Percentiles rank a stretch among this genome's conserved stretches.
phyloP scores from a whole-genome alignment of 2,888 invertebrate genomes.

The Hemaris fuciformis region DNA sequence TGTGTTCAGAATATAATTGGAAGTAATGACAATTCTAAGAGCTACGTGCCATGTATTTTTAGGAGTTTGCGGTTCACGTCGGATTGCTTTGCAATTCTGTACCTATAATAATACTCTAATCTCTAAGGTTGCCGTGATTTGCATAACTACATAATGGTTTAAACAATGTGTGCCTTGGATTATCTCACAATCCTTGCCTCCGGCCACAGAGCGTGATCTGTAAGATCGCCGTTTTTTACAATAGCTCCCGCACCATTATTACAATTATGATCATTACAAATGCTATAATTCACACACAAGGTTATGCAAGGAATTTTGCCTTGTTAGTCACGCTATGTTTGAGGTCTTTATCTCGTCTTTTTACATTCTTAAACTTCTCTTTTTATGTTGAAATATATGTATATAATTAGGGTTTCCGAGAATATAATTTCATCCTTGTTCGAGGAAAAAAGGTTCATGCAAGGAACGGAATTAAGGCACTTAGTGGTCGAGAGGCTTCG shows the following conservation, averaged over 20 bases:
- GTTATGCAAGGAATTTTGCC: background rate
- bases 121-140: background rate
- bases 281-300: background rate
- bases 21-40: background rate
- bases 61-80: background rate
- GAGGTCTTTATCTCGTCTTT: background rate
- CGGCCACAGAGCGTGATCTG: background rate
- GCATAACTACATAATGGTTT: background rate
- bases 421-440: conserved; percentile 45
- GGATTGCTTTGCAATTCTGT: background rate
- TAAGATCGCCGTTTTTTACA: background rate
- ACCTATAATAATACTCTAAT: background rate
- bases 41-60: background rate
- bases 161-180: background rate
- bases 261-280: conserved; percentile 1
- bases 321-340: conserved; percentile 1
- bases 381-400: background rate
- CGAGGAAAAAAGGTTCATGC: conserved; percentile 46
- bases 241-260: background rate
- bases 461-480: conserved; percentile 58
- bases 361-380: background rate
- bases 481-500: conserved; percentile 48
- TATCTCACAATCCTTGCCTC: background rate
- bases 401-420: conserved; percentile 16
- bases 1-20: background rate